Evolutionary conservation across 92 coral and sea anemone genomes (phyloP), one percentile per base, ranked within the genome.

Genomic region (Epizoanthus rinbou): DNA sequence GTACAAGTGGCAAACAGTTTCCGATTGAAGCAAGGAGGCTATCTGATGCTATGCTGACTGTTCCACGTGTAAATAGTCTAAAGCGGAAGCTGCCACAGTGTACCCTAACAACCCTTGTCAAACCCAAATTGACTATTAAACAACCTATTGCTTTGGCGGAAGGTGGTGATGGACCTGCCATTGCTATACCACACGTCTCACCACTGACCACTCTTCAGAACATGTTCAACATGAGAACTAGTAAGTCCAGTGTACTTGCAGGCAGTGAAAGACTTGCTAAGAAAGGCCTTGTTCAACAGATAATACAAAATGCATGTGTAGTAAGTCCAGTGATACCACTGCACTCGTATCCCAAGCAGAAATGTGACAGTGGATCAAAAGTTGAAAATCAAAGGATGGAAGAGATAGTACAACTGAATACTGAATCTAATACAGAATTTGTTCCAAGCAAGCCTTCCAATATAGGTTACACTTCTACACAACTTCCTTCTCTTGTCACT

Each of bases 231-330:
- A 8, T 0, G 18, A 9, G 28, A 31, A 21, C 9, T 18, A 4
- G 15, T 15, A 60, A 59, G 22, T 21, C 35, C 13, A 33, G 59
- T 16, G 33, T 35, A 11, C 16, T 78, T 1, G 45, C 1, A n/a
- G 28, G 8, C 31, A 57, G 67, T 28, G 87, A 56, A 71, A 80
- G 66, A 62, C 64, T 52, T 47, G 37, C 62, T 62, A 92, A 87
- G 68, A 86, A 70, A 18, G 89, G 93, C 14, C 91, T 92, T 22
- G 87, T 73, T 0, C 74, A 79, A 31, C 95, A 89, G 57, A 80
- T 85, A 1, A 43, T 86, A 28, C 64, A 73, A 13, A 33, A 39
- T 71, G 37, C 79, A 21, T 16, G 82, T 59, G 37, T 57, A 50
- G 9, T 57, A 57, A 17, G 13, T 39, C 23, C 23, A 21, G 17